Evolutionary conservation across 2,888 invertebrate species (phyloP), one percentile per base, ranked within the genome.

Genomic region (Allolobophora icterica): DNA sequence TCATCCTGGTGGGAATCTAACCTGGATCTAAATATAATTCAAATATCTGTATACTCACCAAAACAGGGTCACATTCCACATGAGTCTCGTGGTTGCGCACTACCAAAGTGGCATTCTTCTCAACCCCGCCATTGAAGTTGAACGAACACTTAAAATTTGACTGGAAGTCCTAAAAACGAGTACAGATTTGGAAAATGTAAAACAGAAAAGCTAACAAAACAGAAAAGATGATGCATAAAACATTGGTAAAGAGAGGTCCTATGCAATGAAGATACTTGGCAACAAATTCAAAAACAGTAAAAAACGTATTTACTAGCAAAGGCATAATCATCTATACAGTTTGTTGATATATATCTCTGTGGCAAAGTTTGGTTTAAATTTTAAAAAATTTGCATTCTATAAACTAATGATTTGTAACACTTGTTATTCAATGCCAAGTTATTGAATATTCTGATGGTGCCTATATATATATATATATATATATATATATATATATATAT

Each of bases 31-130:
- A 71, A 5, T n/a, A 71, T 0, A 30, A 71, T n/a, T 71, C 71
- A 71, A 71, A 30, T 71, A n/a, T 17, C 71, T 71, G 8, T 71
- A n/a, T n/a, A 71, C 71, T 89, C 33, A 89, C 89, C 89, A 89
- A 38, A 42, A 89, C 89, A 89, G 89, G 45, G 38, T 89, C 89
- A 52, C 89, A 89, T n/a, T 42, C 30, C 19, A 89, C 52, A 21
- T n/a, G 24, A 34, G 42, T 30, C n/a, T 52, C 89, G 33, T 52
- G 89, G 42, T 34, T 30, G n/a, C 30, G 34, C 35, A 1, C 45
- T 8, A 38, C 33, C 89, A 89, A 42, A 33, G 21, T n/a, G 4
- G 40, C 89, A 13, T 52, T 89, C 38, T 19, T 38, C 30, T 89
- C 89, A 33, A 45, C 30, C 19, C 52, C 89, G 24, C 89, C 45